phyloP scores from a whole-genome alignment of 2,113 vertebrate genomes.

The Megaleporinus macrocephalus region DNA sequence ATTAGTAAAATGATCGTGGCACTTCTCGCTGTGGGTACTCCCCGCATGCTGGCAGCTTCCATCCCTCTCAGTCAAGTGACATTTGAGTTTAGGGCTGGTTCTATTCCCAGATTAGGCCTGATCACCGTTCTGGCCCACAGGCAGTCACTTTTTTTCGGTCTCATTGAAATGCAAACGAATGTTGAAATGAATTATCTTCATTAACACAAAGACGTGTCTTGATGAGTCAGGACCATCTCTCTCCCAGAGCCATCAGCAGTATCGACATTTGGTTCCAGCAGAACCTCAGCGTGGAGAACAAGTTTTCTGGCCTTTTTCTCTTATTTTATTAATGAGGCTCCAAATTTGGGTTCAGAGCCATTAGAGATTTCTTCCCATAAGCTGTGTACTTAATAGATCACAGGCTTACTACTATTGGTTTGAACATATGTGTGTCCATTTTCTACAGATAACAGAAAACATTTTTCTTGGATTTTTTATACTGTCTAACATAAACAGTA shows the following conservation, averaged over 20 bases:
- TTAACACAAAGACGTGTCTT: slow-evolving; percentile 41
- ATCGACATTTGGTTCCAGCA: slow-evolving; percentile 35
- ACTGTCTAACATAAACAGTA: too few species aligned
- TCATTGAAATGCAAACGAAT: slow-evolving; percentile 58
- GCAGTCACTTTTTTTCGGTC: slow-evolving; percentile 18
- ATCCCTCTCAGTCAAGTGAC: slow-evolving; percentile 38
- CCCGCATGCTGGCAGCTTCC: slow-evolving; percentile 32
- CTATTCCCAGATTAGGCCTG: slow-evolving; percentile 25
- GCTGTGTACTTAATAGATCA: not conserved
- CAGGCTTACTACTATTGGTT: not conserved
- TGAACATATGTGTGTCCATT: not conserved
- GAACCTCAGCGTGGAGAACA: slow-evolving; percentile 29
- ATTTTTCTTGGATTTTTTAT: too few species aligned
- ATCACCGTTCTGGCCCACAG: slow-evolving; percentile 39
- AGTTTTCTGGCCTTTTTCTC: slow-evolving; percentile 14
- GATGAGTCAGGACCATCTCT: slow-evolving; percentile 44
- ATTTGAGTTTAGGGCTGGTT: slow-evolving; percentile 43
- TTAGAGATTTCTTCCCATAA: not conserved
- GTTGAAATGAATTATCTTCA: slow-evolving; percentile 56
- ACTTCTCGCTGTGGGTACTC: slow-evolving; percentile 26
- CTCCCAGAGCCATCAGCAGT: slow-evolving; percentile 26
- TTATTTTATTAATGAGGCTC: slow-evolving; percentile 24
- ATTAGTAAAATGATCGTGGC: slow-evolving; percentile 36
- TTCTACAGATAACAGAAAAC: not conserved
- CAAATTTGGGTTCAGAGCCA: slow-evolving; percentile 8